Conservation (phyloP, 2,888 invertebrate species). For the Labia minor region DNA sequence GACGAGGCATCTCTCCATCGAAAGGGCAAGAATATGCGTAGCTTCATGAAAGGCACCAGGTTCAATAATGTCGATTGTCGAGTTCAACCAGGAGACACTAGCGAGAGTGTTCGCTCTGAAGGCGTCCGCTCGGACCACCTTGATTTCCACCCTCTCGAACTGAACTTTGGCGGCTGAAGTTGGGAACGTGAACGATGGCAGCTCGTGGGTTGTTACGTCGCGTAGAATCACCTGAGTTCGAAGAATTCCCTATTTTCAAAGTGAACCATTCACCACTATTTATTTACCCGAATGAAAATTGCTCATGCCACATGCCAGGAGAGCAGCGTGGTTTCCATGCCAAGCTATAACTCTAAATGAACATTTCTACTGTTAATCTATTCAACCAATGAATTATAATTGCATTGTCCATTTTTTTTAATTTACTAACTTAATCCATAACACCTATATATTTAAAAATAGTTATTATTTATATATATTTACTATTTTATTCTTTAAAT, state of each 20-base stretch:
- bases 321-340: no score
- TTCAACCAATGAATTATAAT: no score
- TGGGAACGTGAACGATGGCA: constrained; percentile 51
- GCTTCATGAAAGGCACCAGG: constrained; percentile 52
- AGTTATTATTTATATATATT: no score
- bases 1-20: constrained; percentile 48
- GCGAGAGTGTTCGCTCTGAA: constrained; percentile 56
- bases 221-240: constrained; percentile 51
- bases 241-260: constrained; percentile 2
- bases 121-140: constrained; percentile 48
- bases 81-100: constrained; percentile 49
- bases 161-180: constrained; percentile 50
- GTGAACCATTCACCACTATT: not conserved
- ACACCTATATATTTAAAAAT: no score
- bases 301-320: constrained; percentile 13
- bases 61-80: constrained; percentile 48
- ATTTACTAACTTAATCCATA: no score
- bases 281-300: not conserved
- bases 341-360: no score
- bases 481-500: no score
- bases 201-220: constrained; percentile 46
- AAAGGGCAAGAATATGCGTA: constrained; percentile 50
- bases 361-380: no score
- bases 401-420: no score
- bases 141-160: constrained; percentile 41